phyloP scores from a whole-genome alignment of 2,888 invertebrate species.

The Rhynchonema sp. region DNA sequence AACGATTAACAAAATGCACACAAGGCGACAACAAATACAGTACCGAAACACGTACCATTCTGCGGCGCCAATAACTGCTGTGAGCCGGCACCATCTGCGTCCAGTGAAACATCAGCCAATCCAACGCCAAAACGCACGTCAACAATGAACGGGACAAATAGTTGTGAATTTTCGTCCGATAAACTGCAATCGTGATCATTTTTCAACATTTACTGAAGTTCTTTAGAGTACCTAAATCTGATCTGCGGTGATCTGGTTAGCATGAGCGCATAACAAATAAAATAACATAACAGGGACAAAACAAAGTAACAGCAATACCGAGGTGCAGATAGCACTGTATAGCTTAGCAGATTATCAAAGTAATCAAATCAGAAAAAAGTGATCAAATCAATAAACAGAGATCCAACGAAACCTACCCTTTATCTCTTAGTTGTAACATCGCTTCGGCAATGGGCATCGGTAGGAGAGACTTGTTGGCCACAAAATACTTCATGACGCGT shows the following conservation, averaged over 20 bases:
- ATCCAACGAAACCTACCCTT: slow-evolving; percentile 6
- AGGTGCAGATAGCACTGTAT: background rate
- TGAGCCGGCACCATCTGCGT: too few relatives aligned
- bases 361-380: background rate
- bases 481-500: background rate
- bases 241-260: background rate
- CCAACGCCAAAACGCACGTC: slow-evolving; percentile 17
- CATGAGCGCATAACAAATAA: background rate
- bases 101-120: too few relatives aligned
- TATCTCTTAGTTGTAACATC: slow-evolving; percentile 16
- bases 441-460: slow-evolving; percentile 25
- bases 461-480: slow-evolving; percentile 2
- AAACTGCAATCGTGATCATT: background rate
- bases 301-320: background rate
- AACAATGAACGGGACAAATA: slow-evolving; percentile 24
- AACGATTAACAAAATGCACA: too few relatives aligned
- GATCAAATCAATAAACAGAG: too few relatives aligned
- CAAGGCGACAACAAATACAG: too few relatives aligned
- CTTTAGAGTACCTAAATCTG: background rate
- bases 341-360: background rate
- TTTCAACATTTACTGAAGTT: too few relatives aligned
- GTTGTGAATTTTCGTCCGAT: slow-evolving; percentile 9
- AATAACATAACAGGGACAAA: background rate
- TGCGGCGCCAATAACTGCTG: too few relatives aligned
- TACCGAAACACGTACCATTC: too few relatives aligned